Evolutionary conservation across 2,888 invertebrate genomes (phyloP), one percentile per base, ranked within the genome.

Genomic region (Melitaea athalia): DNA sequence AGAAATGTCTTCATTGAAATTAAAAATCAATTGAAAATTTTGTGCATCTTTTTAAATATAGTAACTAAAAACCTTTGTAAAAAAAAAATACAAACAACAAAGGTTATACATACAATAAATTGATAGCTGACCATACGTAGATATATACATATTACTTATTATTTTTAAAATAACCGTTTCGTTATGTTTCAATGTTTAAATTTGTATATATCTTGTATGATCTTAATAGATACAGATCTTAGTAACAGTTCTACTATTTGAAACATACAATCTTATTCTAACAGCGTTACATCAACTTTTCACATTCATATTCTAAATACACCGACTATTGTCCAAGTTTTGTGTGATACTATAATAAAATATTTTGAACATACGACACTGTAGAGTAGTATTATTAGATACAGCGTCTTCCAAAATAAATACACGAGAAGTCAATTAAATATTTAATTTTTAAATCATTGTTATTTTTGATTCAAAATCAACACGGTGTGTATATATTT

Each of bases 251-350:
- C 42, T 49, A 63, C 47, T 55, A 64, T 64, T 59, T 64, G 45
- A 68, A 63, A 63, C 47, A 52, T 52, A 42, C 33, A 63, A n/a
- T 50, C 68, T 68, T 68, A 68, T 52, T 24, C 63, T 68, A 68
- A 64, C 63, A 62, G 67, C 64, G 57, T 67, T 63, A 68, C 68
- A 69, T 63, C 62, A 62, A 69, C 45, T 62, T 64, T 52, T 59
- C 43, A 31, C 61, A 59, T 69, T 65, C 24, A 64, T 61, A 62
- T 69, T 64, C 65, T 65, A 62, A 38, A 59, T 68, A 68, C 64
- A 69, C 47, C 68, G 33, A 68, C 64, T 65, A 69, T 65, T 69
- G 64, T 65, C 69, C 49, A 61, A 57, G 57, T 64, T 68, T 60
- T 68, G 63, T 64, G 64, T 64, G 59, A 63, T 68, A 38, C 5